phyloP scores from a whole-genome alignment of 2,888 invertebrate genomes.

The Candidula unifasciata region DNA sequence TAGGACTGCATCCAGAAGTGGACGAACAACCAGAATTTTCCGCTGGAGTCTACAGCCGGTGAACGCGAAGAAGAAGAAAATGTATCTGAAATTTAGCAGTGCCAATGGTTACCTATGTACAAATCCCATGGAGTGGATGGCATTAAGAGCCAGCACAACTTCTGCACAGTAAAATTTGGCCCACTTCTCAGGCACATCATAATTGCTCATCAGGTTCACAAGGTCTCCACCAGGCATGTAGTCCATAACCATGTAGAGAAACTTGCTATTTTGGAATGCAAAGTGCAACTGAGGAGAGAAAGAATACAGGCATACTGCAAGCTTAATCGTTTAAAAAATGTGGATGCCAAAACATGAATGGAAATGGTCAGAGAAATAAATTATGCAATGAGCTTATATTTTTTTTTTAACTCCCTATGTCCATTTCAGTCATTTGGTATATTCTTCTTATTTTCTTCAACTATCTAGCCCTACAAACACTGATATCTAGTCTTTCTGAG shows the following conservation, averaged over 20 bases:
- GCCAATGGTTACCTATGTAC: conserved; percentile 80
- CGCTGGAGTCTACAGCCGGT: no score
- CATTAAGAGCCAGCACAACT: conserved; percentile 96
- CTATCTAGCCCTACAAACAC: neutral
- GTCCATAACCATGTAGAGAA: conserved; percentile 99
- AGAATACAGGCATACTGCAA: neutral
- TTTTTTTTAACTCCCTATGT: no score
- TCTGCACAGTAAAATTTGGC: conserved; percentile 98
- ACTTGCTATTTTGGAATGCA: conserved; percentile 98
- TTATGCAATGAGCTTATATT: no score
- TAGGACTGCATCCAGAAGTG: no score
- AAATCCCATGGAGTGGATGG: conserved; percentile 99
- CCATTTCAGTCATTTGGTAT: no score
- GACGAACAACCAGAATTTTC: no score
- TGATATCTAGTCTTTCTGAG: no score
- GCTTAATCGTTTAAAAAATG: neutral
- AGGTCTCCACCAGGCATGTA: conserved; percentile 99
- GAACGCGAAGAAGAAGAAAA: no score
- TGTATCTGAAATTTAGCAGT: no score
- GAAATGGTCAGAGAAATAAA: no score
- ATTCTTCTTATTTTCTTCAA: no score
- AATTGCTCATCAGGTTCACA: conserved; percentile 98
- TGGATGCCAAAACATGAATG: neutral
- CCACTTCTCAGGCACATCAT: conserved; percentile 99
- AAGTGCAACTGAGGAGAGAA: conserved; percentile 85